Evolutionary conservation across 2,888 invertebrate species (phyloP), one percentile per base, ranked within the genome.

Genomic region (Plebejus argus): DNA sequence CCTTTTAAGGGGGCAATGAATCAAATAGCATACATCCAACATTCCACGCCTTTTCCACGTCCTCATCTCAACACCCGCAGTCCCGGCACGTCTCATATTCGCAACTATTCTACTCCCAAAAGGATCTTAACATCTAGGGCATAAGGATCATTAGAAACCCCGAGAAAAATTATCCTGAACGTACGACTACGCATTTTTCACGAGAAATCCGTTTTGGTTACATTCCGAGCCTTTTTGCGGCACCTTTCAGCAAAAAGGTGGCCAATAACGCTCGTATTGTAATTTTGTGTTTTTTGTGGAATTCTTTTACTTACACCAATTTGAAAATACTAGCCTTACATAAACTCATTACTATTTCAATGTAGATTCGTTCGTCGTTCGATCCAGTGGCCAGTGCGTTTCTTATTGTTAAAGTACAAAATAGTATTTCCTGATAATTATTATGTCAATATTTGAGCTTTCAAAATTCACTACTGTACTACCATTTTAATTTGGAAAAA

Each of bases 101-200:
- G 18, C 53, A 53, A 53, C 53, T 53, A 53, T 53, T 53, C 0
- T 18, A 5, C 53, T 5, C 53, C 53, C 53, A 53, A 53, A 15
- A 18, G 18, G 1, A 53, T 18, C 5, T 53, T 53, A 53, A 53
- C 5, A 53, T 1, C 18, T 53, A 53, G 18, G 18, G 1, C 18
- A 53, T 53, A 53, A 53, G 18, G 53, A 18, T 18, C 18, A 53
- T 18, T 53, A 53, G 18, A 53, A 53, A 53, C 53, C 18, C 53
- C 18, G 53, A 53, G 53, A 53, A 35, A 53, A 53, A 53, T 53
- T 18, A 53, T 18, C 53, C 53, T 53, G 18, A 53, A 53, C 53
- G 53, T 71, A 71, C 39, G 74, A 23, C 74, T 23, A 53, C 53
- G 53, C 74, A 49, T 74, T 74, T 53, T 74, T 74, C 53, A 49